These are phyloP conservation scores for Sympetrum striolatum DNA, from an alignment of 2,888 invertebrate species.

Conservation along the genomic window DNA sequence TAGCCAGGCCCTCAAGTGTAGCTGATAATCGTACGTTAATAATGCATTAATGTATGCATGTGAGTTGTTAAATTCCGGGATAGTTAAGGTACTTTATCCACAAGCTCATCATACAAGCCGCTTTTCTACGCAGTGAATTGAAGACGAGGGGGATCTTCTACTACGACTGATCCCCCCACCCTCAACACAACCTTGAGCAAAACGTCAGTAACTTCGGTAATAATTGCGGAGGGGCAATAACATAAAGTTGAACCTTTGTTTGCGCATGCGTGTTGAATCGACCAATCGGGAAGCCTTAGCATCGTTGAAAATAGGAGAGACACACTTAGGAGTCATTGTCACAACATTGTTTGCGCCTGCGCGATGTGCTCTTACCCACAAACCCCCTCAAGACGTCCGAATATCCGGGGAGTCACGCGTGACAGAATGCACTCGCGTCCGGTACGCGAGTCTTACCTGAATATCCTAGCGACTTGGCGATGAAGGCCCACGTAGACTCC, in stretches of 20 bases:
- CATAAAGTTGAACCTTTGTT: not conserved
- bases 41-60: too few relatives aligned
- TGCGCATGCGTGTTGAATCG: not conserved
- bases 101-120: too few relatives aligned
- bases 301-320: not conserved
- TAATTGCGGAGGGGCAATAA: not conserved
- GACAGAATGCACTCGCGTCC: not conserved
- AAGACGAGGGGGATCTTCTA: too few relatives aligned
- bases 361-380: not conserved
- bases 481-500: constrained; percentile 47
- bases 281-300: not conserved
- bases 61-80: too few relatives aligned
- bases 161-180: too few relatives aligned
- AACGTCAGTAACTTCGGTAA: too few relatives aligned
- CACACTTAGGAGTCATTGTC: not conserved
- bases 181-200: too few relatives aligned
- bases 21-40: too few relatives aligned
- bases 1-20: too few relatives aligned
- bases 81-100: too few relatives aligned
- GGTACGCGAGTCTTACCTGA: constrained; percentile 44
- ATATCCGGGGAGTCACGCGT: not conserved
- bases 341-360: constrained; percentile 9
- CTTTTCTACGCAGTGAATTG: too few relatives aligned
- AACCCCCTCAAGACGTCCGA: not conserved
- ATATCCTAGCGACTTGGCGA: constrained; percentile 46